phyloP scores from a whole-genome alignment of 2,113 vertebrate species.

The Nyctereutes procyonoides region DNA sequence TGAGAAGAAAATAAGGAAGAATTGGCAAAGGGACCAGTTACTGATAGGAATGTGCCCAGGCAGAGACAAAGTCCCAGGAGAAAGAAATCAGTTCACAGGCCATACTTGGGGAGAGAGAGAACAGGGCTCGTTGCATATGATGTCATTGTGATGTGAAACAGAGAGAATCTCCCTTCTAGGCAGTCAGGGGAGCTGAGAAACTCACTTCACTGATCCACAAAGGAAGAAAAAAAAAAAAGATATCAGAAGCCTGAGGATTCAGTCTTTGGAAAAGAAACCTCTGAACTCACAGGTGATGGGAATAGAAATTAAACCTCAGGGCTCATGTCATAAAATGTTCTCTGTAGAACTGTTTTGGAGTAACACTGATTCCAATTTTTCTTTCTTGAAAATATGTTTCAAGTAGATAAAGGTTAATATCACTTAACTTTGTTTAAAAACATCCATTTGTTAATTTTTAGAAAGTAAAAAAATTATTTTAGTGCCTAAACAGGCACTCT shows the following conservation, averaged over 20 bases:
- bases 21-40: neutral
- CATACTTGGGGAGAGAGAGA: neutral
- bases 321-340: neutral
- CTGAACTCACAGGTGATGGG: neutral
- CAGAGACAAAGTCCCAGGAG: neutral
- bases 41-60: neutral
- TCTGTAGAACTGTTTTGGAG: neutral
- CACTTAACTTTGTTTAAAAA: neutral
- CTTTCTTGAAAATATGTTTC: conserved; percentile 11
- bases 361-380: neutral
- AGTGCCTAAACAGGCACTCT: neutral
- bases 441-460: neutral
- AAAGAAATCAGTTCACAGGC: neutral
- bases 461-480: neutral
- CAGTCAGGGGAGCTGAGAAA: neutral
- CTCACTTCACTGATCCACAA: neutral
- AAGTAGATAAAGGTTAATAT: neutral
- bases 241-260: neutral
- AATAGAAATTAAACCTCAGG: neutral
- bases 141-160: no score
- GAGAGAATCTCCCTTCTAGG: neutral
- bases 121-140: neutral
- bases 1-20: neutral
- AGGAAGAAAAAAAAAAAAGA: neutral
- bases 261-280: neutral